These are phyloP conservation scores for Palaemon carinicauda DNA, from an alignment of 1,140 invertebrate species.

Conservation along the genomic window DNA sequence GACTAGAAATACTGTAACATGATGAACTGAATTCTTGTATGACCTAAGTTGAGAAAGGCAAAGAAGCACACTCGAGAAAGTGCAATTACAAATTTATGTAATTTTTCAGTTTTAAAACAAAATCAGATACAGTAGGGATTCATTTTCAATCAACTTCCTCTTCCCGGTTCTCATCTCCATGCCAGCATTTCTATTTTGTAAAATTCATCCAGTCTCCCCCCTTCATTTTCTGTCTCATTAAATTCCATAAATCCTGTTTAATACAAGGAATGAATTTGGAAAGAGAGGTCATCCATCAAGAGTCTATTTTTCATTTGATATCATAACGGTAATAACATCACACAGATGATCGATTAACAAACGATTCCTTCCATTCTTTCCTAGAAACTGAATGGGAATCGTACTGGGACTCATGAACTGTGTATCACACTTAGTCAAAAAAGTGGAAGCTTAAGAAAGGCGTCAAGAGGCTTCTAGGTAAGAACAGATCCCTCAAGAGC, in stretches of 20 bases:
- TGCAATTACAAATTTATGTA: too few species aligned
- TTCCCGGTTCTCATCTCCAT: background rate
- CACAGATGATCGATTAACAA: background rate
- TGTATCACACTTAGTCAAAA: background rate
- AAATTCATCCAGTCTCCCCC: background rate
- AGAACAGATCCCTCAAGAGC: background rate
- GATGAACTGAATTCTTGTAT: too few species aligned
- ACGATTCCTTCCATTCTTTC: slow-evolving; percentile 47
- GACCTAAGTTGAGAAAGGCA: too few species aligned
- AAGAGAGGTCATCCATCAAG: too few species aligned
- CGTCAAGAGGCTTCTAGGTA: background rate
- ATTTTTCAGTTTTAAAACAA: background rate
- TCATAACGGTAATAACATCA: background rate
- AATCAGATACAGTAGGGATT: background rate
- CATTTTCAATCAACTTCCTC: background rate
- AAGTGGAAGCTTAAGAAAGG: slow-evolving; percentile 30
- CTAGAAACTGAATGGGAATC: slow-evolving; percentile 61
- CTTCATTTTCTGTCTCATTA: background rate
- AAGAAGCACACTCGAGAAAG: too few species aligned
- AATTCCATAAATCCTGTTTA: background rate
- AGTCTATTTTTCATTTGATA: too few species aligned
- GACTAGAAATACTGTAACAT: too few species aligned
- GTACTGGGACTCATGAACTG: slow-evolving; percentile 61
- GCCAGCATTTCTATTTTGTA: background rate
- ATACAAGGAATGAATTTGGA: too few species aligned